Evolutionary conservation across 2,797 vertebrate species (phyloP), one percentile per base, ranked within the genome.

Genomic region (Petrocephalus sullivani): DNA sequence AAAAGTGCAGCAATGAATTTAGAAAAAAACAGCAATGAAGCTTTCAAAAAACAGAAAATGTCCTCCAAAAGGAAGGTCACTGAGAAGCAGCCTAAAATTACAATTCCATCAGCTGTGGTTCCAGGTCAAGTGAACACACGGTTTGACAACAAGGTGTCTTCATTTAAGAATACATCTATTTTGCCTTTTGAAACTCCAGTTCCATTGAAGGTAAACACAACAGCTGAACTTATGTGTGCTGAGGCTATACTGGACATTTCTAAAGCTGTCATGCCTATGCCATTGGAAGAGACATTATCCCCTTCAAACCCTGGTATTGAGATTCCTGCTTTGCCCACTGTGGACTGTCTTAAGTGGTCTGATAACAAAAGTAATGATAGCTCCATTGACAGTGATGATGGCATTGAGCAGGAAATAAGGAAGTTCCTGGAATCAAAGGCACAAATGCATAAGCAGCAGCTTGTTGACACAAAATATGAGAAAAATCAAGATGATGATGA

Each of bases 191-290:
- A 87, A 16, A 57, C 89, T 14, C 88, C 92, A 51, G 67, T 91
- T 33, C 91, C 91, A 37, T 90, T 95, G 23, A 96, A 96, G 61
- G 97, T 94, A 0, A 98, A 97, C 88, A 96, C 98, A 0, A 96
- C 97, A 0, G 95, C 97, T 0, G 98, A 99, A 90, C 95, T 99
- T 54, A 97, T 99, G 98, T 98, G 98, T 12, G 98, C 98, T 0
- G 98, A 99, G 93, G 98, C 98, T 0, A 99, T 99, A 92, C 95
- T 99, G 89, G 98, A 99, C 95, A 99, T 99, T 92, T 99, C 98
- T 51, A 99, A 99, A 92, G 95, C 97, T 0, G 97, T 99, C 78
- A 96, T 99, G 95, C 97, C 98, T 0, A 94, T 89, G 49, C 93
- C 94, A 2, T 93, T 94, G 89, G 95, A 94, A 88, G 94, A 92